Percentiles rank a stretch among this genome's conserved stretches.
Conservation (phyloP, 2,797 vertebrate species). For the Falco peregrinus region DNA sequence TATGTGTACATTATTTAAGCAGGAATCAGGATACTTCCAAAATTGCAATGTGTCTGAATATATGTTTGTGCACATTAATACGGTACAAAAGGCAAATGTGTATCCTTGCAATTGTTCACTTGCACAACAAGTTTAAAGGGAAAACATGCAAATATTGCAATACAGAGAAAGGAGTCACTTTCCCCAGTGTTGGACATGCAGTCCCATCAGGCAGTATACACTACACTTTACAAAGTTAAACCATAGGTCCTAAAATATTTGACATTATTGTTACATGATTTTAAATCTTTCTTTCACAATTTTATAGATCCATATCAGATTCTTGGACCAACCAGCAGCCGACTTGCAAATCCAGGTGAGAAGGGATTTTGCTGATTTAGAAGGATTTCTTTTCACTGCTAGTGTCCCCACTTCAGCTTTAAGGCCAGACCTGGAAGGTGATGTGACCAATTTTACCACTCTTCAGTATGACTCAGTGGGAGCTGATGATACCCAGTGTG, state of each 20-base stretch:
- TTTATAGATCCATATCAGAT: slow-evolving; percentile 88
- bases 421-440: neutral
- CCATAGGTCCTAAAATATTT: neutral
- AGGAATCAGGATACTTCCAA: neutral
- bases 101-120: neutral
- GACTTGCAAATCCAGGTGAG: slow-evolving; percentile 90
- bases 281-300: slow-evolving; percentile 9
- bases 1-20: neutral
- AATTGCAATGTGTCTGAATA: neutral
- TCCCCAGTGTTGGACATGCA: neutral
- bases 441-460: neutral
- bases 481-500: neutral
- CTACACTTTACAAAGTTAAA: neutral
- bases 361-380: slow-evolving; percentile 4
- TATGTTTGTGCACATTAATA: neutral
- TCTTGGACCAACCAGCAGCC: slow-evolving; percentile 88
- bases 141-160: neutral
- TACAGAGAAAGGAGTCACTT: neutral
- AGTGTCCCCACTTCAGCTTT: neutral
- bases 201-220: neutral
- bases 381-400: neutral
- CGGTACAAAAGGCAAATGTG: neutral
- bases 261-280: neutral
- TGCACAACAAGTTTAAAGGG: neutral
- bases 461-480: neutral